Base-by-base conservation (phyloP, 1,140 invertebrate genomes). In the Hesperophylax magnus region DNA sequence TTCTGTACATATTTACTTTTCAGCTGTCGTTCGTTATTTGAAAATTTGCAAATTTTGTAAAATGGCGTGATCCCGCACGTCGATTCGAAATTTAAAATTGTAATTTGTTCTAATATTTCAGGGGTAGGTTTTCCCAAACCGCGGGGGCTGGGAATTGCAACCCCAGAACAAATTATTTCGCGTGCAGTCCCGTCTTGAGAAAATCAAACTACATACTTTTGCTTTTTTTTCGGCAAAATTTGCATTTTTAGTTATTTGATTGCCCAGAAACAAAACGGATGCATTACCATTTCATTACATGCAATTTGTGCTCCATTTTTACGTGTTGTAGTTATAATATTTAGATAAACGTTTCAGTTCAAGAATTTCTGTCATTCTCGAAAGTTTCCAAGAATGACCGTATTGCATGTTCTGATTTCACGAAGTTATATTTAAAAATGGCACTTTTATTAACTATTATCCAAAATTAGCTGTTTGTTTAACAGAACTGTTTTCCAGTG, bases 251-350 rank as follows among this genome's bases (percentile, higher is more conserved):
- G 77, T 67, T 60, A 79, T 80, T 80, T 77, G 81, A 79, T 79
- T 82, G 78, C 78, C 74, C 69, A 65, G 52, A 78, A 82, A 82
- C 78, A 80, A 82, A 82, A 82, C 58, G 74, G 77, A 65, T 69
- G 63, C 71, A 82, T 82, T 82, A 76, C 63, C 81, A 76, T 82
- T 79, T 82, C 60, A 82, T 79, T 82, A 80, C 81, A 79, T 82
- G 81, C 81, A 80, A 82, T 82, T 82, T 82, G 75, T 77, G 69
- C 14, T 76, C 54, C 17, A 22, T 72, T 72, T 54, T 72, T 53
- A 22, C 69, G 47, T 72, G 47, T 52, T 72, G 69, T 53, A 18
- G 20, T 72, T 72, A 27, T 72, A 54, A 72, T 53, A 72, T 72
- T 72, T 72, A 8, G 11, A 53, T 34, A 72, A 72, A 72, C 47